These are phyloP conservation scores for Oryzias curvinotus DNA, from an alignment of 2,113 vertebrate species.

Conservation along the genomic window DNA sequence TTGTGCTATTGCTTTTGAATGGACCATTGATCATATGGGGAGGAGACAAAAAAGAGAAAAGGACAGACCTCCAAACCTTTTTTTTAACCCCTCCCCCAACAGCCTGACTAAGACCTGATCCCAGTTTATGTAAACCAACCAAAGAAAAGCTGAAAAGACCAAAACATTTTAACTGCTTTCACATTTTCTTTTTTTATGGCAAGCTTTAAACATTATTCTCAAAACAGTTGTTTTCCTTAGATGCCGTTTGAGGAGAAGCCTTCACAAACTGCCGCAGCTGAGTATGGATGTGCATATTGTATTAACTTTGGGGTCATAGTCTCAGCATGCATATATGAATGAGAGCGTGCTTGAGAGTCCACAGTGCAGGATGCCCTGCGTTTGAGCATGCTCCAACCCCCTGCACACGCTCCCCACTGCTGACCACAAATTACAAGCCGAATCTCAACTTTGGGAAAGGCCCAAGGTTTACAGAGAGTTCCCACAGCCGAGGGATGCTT, in stretches of 20 bases:
- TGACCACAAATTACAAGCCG: slow-evolving; percentile 78
- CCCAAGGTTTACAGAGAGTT: slow-evolving; percentile 70
- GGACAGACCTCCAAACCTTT: slow-evolving; percentile 71
- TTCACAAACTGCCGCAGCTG: slow-evolving; percentile 58
- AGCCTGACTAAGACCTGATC: slow-evolving; percentile 16
- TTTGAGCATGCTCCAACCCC: slow-evolving; percentile 61
- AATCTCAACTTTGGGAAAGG: slow-evolving; percentile 68
- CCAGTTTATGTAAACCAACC: slow-evolving; percentile 16
- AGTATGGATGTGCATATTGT: slow-evolving; percentile 45
- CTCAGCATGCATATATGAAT: slow-evolving; percentile 42
- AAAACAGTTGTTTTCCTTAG: slow-evolving; percentile 47
- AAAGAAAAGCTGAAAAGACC: slow-evolving; percentile 23
- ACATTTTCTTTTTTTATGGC: slow-evolving; percentile 64
- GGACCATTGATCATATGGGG: slow-evolving; percentile 58
- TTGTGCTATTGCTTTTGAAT: slow-evolving; percentile 69
- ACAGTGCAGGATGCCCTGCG: slow-evolving; percentile 55
- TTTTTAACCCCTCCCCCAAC: slow-evolving; percentile 48
- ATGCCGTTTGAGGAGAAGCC: slow-evolving; percentile 61
- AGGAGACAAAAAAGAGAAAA: slow-evolving; percentile 55
- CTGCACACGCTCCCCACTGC: slow-evolving; percentile 53
- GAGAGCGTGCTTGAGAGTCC: slow-evolving; percentile 35
- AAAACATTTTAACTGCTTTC: slow-evolving; percentile 39
- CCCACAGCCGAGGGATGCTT: slow-evolving; percentile 64
- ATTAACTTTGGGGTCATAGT: slow-evolving; percentile 44
- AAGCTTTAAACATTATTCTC: slow-evolving; percentile 45